Evolutionary conservation across 2,797 vertebrate species (phyloP).

Genomic region (Eospalax fontanierii): DNA sequence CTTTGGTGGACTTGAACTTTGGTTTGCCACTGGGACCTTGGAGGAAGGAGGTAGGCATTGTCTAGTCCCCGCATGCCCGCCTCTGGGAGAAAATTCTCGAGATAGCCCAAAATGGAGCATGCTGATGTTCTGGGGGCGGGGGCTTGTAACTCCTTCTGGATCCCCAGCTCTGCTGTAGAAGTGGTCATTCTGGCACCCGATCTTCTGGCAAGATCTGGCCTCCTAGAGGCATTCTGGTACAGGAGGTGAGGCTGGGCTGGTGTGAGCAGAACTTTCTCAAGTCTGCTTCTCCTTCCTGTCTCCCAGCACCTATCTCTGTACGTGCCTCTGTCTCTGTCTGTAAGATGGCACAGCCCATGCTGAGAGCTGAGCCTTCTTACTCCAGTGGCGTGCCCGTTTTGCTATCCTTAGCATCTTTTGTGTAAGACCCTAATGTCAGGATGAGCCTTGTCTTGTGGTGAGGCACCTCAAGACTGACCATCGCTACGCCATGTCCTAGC

Average conservation of each 20-base stretch:
- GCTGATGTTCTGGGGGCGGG: neutral
- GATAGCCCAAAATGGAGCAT: too few relatives aligned
- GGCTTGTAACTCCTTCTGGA: neutral
- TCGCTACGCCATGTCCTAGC: too few relatives aligned
- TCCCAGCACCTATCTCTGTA: neutral
- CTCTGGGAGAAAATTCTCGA: too few relatives aligned
- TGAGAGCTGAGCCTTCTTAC: neutral
- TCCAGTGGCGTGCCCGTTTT: neutral
- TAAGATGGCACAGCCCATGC: neutral
- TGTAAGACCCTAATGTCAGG: too few relatives aligned
- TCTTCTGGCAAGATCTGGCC: fast-evolving
- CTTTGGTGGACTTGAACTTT: neutral
- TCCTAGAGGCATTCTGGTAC: fast-evolving
- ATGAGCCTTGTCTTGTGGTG: too few relatives aligned
- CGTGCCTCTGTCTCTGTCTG: neutral
- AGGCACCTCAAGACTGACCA: too few relatives aligned
- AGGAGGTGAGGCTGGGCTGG: neutral
- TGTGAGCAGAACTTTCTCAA: neutral
- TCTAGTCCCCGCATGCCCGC: too few relatives aligned
- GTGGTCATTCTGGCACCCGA: neutral
- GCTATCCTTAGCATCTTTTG: too few relatives aligned
- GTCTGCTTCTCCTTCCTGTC: too few relatives aligned
- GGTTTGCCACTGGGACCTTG: neutral
- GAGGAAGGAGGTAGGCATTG: neutral
- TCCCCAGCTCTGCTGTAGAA: fast-evolving